Conservation (phyloP, 2,113 vertebrate species). For the Balaenoptera acutorostrata region DNA sequence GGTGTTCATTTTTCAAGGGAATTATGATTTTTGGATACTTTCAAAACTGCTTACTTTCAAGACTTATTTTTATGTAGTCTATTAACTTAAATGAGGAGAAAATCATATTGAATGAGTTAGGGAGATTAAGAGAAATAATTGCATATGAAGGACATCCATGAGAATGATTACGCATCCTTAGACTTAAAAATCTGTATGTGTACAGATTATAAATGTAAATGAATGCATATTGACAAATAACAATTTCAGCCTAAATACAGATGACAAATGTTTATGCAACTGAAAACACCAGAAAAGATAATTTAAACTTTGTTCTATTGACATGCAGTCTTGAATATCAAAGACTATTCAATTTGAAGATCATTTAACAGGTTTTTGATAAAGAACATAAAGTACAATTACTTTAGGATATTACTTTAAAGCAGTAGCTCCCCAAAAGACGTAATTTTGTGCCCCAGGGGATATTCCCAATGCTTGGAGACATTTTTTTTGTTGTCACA, state of each 20-base stretch:
- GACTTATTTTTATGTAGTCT: background rate
- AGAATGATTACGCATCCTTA: background rate
- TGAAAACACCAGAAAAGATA: background rate
- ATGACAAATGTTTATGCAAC: background rate
- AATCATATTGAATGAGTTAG: background rate
- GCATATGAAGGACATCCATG: background rate
- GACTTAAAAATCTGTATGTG: background rate
- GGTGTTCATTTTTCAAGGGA: background rate
- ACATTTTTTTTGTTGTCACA: background rate
- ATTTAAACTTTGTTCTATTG: background rate
- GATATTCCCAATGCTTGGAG: background rate
- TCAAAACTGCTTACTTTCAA: background rate
- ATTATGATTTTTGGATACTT: background rate
- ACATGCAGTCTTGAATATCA: background rate
- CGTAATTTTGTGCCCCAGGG: background rate
- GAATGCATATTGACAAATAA: background rate
- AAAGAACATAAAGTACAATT: background rate
- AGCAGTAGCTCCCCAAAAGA: background rate
- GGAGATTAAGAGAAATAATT: background rate
- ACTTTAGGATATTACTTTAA: background rate
- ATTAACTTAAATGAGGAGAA: background rate
- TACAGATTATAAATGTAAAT: background rate
- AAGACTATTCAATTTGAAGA: background rate
- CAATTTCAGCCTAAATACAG: background rate
- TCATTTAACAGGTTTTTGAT: background rate